Base-by-base conservation (phyloP, 2,888 invertebrate genomes). In the Augochlorella aurata region DNA sequence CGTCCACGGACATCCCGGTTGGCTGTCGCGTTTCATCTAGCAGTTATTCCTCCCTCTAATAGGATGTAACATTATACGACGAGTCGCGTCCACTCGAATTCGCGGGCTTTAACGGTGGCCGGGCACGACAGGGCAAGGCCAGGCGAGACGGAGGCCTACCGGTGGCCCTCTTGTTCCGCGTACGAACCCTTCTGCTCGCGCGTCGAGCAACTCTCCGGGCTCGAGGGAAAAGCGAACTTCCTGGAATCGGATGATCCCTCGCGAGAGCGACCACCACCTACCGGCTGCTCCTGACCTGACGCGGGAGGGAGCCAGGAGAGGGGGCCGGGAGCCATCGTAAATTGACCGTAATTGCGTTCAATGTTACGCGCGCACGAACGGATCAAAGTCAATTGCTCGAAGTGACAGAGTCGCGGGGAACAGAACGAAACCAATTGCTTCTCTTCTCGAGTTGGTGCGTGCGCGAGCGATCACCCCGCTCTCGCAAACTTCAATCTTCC, bases 261-360 rank as follows among this genome's bases (percentile, higher is more conserved):
- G 74, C 65, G 72, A 79, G 67, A n/a, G 69, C 76, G 79, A 76
- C 73, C 81, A 75, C 80, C 85, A 88, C 88, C 88, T 85, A 87
- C 79, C 75, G 75, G 45, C 82, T 86, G 71, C 83, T 88, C 79
- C 78, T 73, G 68, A n/a, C 44, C 49, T 73, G 68, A 18, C 44
- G 49, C 67, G 68, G 66, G 29, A 21, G 54, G 67, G 80, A 66
- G 79, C 78, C 74, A 84, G 75, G 70, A 69, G 79, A 65, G 79
- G 72, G 71, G 50, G 73, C 72, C 74, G 83, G 65, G 83, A 79
- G 81, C 88, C 89, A 89, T 89, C 90, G 88, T 87, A 91, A 92
- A 93, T 92, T 93, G 92, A 90, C 91, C 92, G 92, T 92, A 93
- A 93, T 93, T 93, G 91, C 90, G 89, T 90, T 93, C 92, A 92